Evolutionary conservation across 1,140 invertebrate species (phyloP).

Genomic region (Latrodectus geometricus): DNA sequence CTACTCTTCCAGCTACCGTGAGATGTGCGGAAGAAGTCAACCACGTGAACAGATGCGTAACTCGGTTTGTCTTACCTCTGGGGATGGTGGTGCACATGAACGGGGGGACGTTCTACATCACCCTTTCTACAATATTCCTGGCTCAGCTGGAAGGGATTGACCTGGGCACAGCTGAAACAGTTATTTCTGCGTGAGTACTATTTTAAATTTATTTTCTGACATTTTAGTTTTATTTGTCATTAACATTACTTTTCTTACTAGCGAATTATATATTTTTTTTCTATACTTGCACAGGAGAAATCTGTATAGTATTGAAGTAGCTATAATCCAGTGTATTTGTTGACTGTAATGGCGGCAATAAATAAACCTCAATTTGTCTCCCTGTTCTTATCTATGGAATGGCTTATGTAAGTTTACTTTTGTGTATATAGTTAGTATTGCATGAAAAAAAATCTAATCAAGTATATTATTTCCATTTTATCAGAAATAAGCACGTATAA

Average conservation of each 20-base stretch:
- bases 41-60: slow-evolving; percentile 87
- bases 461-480: no score
- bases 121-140: slow-evolving; percentile 89
- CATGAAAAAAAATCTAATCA: neutral
- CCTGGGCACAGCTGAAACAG: slow-evolving; percentile 81
- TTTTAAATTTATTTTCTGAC: no score
- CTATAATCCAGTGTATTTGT: slow-evolving; percentile 55
- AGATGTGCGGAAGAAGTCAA: slow-evolving; percentile 92
- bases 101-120: slow-evolving; percentile 90
- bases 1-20: slow-evolving; percentile 94
- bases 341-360: slow-evolving; percentile 54
- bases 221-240: no score
- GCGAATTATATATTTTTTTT: no score
- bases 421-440: neutral
- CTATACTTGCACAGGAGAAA: no score
- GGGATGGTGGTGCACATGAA: slow-evolving; percentile 96
- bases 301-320: no score
- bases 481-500: no score
- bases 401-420: slow-evolving; percentile 51
- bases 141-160: slow-evolving; percentile 89
- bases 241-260: no score
- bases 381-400: slow-evolving; percentile 59
- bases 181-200: slow-evolving; percentile 81
- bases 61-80: slow-evolving; percentile 89
- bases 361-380: slow-evolving; percentile 58